Evolutionary conservation across 2,113 vertebrate genomes (phyloP).

Genomic region (Laticauda colubrina): DNA sequence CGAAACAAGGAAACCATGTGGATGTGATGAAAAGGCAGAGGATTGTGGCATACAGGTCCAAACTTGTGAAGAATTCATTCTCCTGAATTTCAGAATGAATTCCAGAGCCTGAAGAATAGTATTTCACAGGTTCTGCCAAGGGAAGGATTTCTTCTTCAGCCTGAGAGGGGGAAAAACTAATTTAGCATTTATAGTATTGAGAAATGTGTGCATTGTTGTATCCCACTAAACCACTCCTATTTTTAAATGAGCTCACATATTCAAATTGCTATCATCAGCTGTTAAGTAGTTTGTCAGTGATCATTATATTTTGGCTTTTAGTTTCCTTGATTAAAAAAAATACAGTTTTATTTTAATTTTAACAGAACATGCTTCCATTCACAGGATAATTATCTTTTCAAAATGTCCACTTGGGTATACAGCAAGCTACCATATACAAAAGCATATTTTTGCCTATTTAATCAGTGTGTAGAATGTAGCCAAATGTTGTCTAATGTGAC

Average conservation of each 20-base stretch:
- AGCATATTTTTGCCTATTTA: neutral
- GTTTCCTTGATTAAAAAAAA: neutral
- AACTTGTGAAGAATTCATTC: neutral
- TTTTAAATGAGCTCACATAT: neutral
- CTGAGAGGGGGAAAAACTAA: neutral
- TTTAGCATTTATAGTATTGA: neutral
- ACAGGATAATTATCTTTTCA: neutral
- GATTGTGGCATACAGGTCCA: neutral
- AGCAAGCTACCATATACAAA: neutral
- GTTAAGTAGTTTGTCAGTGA: neutral
- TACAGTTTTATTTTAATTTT: neutral
- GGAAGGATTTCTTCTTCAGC: neutral
- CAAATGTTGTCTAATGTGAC: neutral
- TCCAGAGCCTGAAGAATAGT: neutral
- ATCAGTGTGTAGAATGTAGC: neutral
- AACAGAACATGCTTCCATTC: neutral
- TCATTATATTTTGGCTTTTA: neutral
- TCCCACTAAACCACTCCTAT: neutral
- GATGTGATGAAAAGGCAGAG: neutral
- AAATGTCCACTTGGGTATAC: neutral
- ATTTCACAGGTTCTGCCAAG: neutral
- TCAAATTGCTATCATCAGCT: neutral
- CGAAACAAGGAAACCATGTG: neutral
- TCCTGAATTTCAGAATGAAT: neutral
- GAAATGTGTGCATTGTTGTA: neutral